phyloP scores from a whole-genome alignment of 2,797 vertebrate genomes.

The Myiothlypis chrysogaster region DNA sequence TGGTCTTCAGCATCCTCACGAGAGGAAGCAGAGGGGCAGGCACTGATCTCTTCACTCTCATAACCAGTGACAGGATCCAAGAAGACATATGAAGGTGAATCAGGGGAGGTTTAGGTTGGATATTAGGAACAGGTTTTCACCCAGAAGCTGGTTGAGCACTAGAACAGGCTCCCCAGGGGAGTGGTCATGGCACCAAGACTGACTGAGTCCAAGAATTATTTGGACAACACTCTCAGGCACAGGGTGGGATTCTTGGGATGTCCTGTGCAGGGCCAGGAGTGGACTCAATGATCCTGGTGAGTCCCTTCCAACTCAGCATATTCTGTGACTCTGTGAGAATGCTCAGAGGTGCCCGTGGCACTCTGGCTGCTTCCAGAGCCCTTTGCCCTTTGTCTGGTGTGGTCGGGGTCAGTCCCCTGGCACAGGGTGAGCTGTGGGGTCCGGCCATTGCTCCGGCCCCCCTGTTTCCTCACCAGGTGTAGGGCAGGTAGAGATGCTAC shows the following conservation, averaged over 20 bases:
- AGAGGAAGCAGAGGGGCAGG: not conserved
- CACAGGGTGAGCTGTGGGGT: rapidly evolving
- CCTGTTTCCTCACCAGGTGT: not conserved
- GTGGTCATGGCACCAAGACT: not conserved
- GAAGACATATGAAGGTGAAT: not conserved
- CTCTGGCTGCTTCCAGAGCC: not conserved
- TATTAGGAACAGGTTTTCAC: not conserved
- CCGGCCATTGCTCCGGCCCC: rapidly evolving
- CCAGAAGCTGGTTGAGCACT: not conserved
- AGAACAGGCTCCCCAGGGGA: not conserved
- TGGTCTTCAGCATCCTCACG: not conserved
- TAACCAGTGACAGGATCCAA: not conserved
- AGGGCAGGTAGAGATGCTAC: not conserved
- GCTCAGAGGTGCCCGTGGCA: rapidly evolving
- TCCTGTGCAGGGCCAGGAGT: not conserved
- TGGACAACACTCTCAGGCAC: rapidly evolving
- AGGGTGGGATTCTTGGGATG: not conserved
- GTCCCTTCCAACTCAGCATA: not conserved
- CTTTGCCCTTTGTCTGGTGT: not conserved
- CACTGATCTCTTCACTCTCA: not conserved
- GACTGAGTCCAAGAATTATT: not conserved
- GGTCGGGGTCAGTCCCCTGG: rapidly evolving
- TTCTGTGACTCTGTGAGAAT: not conserved
- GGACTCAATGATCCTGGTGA: not conserved
- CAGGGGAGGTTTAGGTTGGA: not conserved